Percentiles rank a stretch among this genome's conserved stretches.
These are phyloP conservation scores for Orchesellides sinensis DNA, from an alignment of 2,888 invertebrate genomes.

Conservation along the genomic window DNA sequence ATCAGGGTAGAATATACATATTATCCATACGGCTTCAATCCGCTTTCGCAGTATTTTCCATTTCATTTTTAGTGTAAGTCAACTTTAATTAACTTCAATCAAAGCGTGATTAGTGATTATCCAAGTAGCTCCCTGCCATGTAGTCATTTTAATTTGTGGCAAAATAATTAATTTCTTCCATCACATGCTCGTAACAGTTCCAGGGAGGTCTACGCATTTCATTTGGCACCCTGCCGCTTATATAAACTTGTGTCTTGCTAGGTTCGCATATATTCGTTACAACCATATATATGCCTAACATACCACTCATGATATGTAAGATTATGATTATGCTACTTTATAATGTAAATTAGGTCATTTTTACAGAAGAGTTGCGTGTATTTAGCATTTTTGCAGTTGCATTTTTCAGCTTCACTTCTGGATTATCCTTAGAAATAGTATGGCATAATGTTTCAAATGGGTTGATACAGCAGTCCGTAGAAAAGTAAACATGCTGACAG, in stretches of 20 bases:
- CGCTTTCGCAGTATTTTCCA: too few relatives aligned
- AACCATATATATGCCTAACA: too few relatives aligned
- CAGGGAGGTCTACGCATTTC: constrained; percentile 57
- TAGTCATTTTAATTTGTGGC: background rate
- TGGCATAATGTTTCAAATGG: background rate
- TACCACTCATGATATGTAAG: too few relatives aligned
- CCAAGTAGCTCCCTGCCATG: background rate
- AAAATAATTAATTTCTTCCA: constrained; percentile 16
- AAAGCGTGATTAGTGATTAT: background rate
- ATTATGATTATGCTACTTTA: constrained; percentile 29
- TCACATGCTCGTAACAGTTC: constrained; percentile 23
- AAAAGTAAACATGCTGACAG: constrained; percentile 53
- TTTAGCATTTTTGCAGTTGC: constrained; percentile 21
- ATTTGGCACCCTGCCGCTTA: constrained; percentile 42
- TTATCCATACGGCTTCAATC: too few relatives aligned
- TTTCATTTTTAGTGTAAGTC: constrained; percentile 2
- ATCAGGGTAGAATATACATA: too few relatives aligned
- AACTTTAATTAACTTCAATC: constrained; percentile 12
- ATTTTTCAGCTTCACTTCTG: background rate
- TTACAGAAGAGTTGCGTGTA: constrained; percentile 25
- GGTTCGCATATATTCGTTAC: constrained; percentile 62
- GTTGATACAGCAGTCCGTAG: constrained; percentile 8
- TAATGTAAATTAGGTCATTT: constrained; percentile 58
- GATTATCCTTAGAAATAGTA: background rate
- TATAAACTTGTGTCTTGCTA: constrained; percentile 45